Evolutionary conservation across 2,113 vertebrate species (phyloP), one percentile per base, ranked within the genome.

Genomic region (Mirza zaza): DNA sequence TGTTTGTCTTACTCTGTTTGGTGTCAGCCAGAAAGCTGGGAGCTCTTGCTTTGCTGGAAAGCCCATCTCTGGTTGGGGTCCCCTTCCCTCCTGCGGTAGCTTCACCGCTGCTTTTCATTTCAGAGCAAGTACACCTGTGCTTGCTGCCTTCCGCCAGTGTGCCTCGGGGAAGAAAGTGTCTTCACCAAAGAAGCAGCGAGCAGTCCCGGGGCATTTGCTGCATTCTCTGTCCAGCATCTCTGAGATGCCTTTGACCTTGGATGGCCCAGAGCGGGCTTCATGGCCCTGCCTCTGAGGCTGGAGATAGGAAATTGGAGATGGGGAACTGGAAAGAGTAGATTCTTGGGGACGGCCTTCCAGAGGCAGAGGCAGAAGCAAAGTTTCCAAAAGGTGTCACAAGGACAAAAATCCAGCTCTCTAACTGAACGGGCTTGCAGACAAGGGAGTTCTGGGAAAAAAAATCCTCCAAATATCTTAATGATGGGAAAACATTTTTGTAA

Each of bases 401-500:
- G 88, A 61, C 42, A n/a, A 61, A 68, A 61, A 36, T 29, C 3
- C 18, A 57, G 11, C 21, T 57, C 50, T 87, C 36, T 71, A 29
- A n/a, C 45, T 76, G 29, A 57, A 27, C 20, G 2, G n/a, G 67
- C 77, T 45, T 83, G 21, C 67, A 68, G 34, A 86, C 61, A 73
- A 48, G 71, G 73, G 27, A 57, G 79, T 85, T 23, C 48, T 59
- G 20, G 57, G 32, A 52, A 21, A 57, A 29, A 18, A 32, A 29
- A 45, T 23, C 48, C 68, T 90, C 85, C 88, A 85, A 55, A 57
- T 36, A 34, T 79, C 42, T 80, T 59, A 87, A 87, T 0, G 15
- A 57, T 36, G 63, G 68, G 55, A 75, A 75, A 95, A 88, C 39
- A 67, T 92, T 90, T 63, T 84, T 85, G 23, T 39, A 73, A 89